Base-by-base conservation (phyloP, 2,113 vertebrate genomes). In the Anas platyrhynchos region DNA sequence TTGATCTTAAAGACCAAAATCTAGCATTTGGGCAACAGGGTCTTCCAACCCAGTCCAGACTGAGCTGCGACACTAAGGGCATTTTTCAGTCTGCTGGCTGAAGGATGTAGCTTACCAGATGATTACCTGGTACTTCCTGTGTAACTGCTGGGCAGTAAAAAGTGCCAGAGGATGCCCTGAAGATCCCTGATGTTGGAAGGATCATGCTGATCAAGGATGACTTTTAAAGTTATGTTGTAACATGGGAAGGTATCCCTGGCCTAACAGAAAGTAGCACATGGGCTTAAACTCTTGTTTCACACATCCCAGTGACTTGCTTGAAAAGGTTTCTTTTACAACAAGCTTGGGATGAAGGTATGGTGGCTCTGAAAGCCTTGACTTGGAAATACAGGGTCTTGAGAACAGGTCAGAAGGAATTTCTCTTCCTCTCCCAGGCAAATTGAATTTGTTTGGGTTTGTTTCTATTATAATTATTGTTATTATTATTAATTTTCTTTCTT, bases 51-150 rank as follows among this genome's bases (percentile, higher is more conserved):
- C 43, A 50, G 20, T 46, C 29, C 14, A 38, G 41, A 26, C 7
- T 50, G 17, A 41, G 21, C 29, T 67, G 34, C 67, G 41, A 36
- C n/a, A 48, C 5, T 10, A 52, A 66, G 38, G 14, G 11, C 26
- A 54, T 61, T 81, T 82, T 88, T 81, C 34, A 75, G 11, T 26
- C 31, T 66, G 9, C 17, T 2, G 7, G 13, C 21, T 80, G 36
- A 31, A 22, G 43, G 58, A 16, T 0, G 0, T 13, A 62, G 21
- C 0, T 0, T 22, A 7, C 41, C 32, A 52, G 34, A 16, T 29
- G 25, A 63, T 66, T 52, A 48, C 1, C 3, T 72, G 4, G 7
- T 48, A 16, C 10, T 85, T 52, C 10, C 17, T 44, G 29, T 13
- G 6, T 26, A 72, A 80, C 22, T 48, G 7, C 34, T 73, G 61